Evolutionary conservation across 2,797 vertebrate species (phyloP).

Genomic region (Okamejei kenojei): DNA sequence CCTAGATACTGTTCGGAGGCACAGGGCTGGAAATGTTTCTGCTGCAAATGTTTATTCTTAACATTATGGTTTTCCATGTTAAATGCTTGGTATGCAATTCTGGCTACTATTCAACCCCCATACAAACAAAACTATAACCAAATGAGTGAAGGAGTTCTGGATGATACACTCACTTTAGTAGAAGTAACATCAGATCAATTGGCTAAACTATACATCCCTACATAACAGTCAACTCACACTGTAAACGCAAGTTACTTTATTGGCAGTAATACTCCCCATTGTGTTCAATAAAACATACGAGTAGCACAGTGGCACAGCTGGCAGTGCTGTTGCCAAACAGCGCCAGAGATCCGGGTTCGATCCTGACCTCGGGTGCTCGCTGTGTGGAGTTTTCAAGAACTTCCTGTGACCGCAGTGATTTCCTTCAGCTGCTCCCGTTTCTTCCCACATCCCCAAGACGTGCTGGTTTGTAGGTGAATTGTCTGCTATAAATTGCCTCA

Average conservation of each 20-base stretch:
- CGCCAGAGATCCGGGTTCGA: no score
- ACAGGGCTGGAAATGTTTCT: not conserved
- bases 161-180: not conserved
- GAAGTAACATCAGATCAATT: not conserved
- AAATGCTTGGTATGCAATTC: not conserved
- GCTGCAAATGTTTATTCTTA: not conserved
- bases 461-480: no score
- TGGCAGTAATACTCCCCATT: not conserved
- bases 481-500: no score
- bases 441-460: no score
- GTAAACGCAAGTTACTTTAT: not conserved
- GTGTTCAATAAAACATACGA: no score
- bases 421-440: no score
- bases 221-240: not conserved
- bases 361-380: no score
- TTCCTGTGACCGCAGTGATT: no score
- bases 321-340: no score
- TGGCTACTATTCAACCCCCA: not conserved
- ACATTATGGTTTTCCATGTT: not conserved
- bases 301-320: no score
- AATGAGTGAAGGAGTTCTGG: not conserved
- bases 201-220: not conserved
- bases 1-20: no score
- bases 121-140: not conserved
- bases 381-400: no score